Base-by-base conservation (phyloP, 2,797 vertebrate species). In the Semaprochilodus insignis region DNA sequence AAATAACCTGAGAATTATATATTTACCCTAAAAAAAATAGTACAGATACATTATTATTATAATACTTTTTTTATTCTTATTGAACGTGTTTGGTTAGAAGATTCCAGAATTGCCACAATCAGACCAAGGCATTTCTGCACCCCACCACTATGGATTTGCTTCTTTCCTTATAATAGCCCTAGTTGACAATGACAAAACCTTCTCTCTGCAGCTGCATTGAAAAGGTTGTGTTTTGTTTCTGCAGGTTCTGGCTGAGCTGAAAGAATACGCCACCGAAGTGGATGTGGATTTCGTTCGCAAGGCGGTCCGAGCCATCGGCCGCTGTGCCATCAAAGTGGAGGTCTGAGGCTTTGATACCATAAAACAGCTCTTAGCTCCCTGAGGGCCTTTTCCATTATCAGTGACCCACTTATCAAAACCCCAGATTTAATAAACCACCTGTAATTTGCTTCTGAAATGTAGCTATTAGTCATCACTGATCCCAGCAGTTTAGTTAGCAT, bases 301-400 rank as follows among this genome's bases (percentile, higher is more conserved):
- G 91, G 98, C 98, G 0, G 98, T 99, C 80, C 93, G 97, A 67
- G 98, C 97, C 88, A 99, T 99, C 3, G 98, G 98, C 85, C 97
- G 97, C 89, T 99, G 98, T 44, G 98, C 98, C 90, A 99, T 99
- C 91, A 99, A 99, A 93, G 98, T 99, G 80, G 98, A 99, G 97
- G 98, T 99, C 87, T 92, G 77, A 14, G 13, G 14, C 69, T 99
- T 87, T 92, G 57, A 13, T 51, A 4, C n/a, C n/a, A 27, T 72
- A 72, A 70, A 55, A 19, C 11, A 19, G 23, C 44, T 23, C 25
- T 13, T 25, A 71, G 6, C 19, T 25, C 69, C 23, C 16, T 17
- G 11, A 71, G 44, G n/a, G n/a, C 1, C 48, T 25, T 72, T 16
- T 51, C 44, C 23, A 25, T 52, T 52, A 52, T 52, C 23, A 25